Conservation (phyloP, 2,888 invertebrate species). For the Limnephilus rhombicus region DNA sequence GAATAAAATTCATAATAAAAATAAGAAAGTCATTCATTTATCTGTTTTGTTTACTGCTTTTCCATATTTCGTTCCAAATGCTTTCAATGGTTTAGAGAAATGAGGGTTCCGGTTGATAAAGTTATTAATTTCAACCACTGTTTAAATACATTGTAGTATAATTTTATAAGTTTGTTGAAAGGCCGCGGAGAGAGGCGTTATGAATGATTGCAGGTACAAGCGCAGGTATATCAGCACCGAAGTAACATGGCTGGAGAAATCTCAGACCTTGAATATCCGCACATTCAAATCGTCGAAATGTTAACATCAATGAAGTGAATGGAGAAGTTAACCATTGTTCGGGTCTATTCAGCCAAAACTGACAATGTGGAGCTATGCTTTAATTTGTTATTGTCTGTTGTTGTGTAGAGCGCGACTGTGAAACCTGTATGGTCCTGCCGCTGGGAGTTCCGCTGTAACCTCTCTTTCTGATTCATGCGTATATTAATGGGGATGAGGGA, state of each 20-base stretch:
- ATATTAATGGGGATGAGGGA: neutral
- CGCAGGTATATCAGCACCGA: neutral
- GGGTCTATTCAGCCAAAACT: neutral
- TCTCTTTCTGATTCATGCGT: neutral
- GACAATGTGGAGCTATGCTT: neutral
- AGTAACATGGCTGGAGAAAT: neutral
- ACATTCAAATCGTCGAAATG: neutral
- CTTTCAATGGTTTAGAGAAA: neutral
- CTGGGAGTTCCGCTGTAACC: neutral
- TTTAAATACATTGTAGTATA: neutral
- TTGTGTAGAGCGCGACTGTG: neutral
- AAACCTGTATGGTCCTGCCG: neutral
- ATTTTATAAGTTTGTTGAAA: neutral
- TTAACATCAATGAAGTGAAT: slow-evolving; percentile 6
- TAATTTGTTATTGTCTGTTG: slow-evolving; percentile 1
- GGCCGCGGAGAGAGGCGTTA: neutral
- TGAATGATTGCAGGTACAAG: neutral
- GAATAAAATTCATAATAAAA: neutral
- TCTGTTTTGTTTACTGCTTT: neutral
- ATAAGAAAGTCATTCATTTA: neutral
- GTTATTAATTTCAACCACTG: neutral
- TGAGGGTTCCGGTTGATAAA: neutral
- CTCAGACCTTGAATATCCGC: slow-evolving; percentile 22
- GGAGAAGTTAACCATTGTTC: neutral
- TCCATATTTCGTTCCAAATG: neutral